Evolutionary conservation across 2,797 vertebrate genomes (phyloP).

Genomic region (Mionectes olivaceus): DNA sequence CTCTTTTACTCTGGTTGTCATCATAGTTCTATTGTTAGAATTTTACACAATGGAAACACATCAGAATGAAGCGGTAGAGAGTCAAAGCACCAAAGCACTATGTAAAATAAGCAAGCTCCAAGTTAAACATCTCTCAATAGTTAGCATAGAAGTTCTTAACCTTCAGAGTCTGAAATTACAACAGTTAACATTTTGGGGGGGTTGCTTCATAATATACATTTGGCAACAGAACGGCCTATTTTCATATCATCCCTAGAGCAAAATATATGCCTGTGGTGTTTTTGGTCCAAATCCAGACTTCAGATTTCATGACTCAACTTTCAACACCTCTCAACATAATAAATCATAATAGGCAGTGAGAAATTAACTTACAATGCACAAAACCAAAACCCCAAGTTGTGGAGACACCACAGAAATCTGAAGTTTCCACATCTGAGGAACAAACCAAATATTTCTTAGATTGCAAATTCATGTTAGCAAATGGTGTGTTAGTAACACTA

Average conservation of each 20-base stretch:
- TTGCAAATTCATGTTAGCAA: not conserved
- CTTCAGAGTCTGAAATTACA: constrained; percentile 49
- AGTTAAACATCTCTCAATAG: constrained; percentile 23
- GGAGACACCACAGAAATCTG: constrained; percentile 8
- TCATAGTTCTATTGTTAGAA: not conserved
- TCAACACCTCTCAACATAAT: constrained; percentile 59
- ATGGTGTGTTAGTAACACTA: not conserved
- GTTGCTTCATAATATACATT: constrained; percentile 1
- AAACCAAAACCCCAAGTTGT: not conserved
- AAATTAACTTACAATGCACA: not conserved
- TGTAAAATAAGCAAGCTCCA: constrained; percentile 24
- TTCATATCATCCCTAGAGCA: constrained; percentile 37
- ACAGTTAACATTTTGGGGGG: constrained; percentile 13
- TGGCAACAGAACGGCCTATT: not conserved
- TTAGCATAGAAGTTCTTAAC: constrained; percentile 16
- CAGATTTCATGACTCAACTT: constrained; percentile 57
- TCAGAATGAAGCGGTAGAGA: not conserved
- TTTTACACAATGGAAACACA: not conserved
- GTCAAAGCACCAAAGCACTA: not conserved
- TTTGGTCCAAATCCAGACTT: constrained; percentile 57
- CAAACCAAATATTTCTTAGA: constrained; percentile 22
- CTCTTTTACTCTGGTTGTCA: not conserved
- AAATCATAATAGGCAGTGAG: constrained; percentile 51
- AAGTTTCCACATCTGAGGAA: constrained; percentile 15
- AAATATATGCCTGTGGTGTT: constrained; percentile 54